Evolutionary conservation across 2,113 vertebrate species (phyloP).

Genomic region (Xiphophorus maculatus): DNA sequence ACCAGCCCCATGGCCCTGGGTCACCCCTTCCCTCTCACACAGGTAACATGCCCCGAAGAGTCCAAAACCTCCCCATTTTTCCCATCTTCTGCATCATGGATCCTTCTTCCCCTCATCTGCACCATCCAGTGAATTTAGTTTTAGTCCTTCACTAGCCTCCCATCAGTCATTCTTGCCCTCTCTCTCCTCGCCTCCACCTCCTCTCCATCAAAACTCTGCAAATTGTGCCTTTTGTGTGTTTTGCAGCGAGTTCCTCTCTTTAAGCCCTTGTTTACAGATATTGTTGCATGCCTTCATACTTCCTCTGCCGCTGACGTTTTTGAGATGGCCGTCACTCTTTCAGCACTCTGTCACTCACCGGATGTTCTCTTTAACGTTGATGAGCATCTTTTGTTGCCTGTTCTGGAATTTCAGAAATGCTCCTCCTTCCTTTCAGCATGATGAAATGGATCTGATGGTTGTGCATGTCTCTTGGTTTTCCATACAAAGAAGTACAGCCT

Average conservation of each 20-base stretch:
- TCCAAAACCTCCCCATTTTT: conserved; percentile 1
- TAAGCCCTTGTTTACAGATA: conserved; percentile 10
- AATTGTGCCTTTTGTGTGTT: not conserved
- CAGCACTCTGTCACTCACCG: conserved; percentile 48
- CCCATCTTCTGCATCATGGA: conserved; percentile 12
- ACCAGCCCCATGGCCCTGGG: conserved; percentile 86
- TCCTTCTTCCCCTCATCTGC: conserved; percentile 17
- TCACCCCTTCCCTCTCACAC: conserved; percentile 90
- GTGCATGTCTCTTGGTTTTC: conserved; percentile 36
- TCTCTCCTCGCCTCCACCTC: conserved; percentile 4
- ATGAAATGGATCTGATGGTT: conserved; percentile 14
- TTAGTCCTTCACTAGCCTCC: not conserved
- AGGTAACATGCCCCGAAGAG: conserved; percentile 84
- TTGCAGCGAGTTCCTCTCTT: not conserved
- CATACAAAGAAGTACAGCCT: not conserved
- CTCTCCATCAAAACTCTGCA: conserved; percentile 10
- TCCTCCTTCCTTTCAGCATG: conserved; percentile 52
- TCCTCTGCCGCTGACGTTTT: conserved; percentile 10
- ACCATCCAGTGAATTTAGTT: conserved; percentile 21
- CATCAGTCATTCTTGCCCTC: conserved; percentile 13
- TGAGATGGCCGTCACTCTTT: conserved; percentile 14
- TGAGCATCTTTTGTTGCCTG: conserved; percentile 18
- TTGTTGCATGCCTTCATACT: conserved; percentile 7
- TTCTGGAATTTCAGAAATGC: conserved; percentile 48
- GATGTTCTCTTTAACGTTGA: conserved; percentile 3